A percentile compares a stretch with the other conserved stretches of the same genome.
Evolutionary conservation across 2,888 invertebrate genomes (phyloP).

Genomic region (Archips xylosteana): DNA sequence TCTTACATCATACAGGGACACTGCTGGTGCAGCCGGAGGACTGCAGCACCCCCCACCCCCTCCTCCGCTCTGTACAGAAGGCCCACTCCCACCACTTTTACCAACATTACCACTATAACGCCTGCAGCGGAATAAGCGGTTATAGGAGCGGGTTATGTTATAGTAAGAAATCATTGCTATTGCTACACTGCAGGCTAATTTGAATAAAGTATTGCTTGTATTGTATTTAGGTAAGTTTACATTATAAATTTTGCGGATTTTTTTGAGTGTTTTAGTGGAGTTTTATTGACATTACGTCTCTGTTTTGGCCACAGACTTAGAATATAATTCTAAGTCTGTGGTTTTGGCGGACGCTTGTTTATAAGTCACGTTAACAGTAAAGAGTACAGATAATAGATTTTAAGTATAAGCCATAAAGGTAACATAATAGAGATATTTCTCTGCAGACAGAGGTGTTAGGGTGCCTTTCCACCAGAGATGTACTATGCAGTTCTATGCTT

Average conservation of each 20-base stretch:
- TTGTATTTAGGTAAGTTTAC: not conserved
- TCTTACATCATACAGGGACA: not conserved
- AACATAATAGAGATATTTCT: too few relatives aligned
- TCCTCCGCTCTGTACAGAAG: not conserved
- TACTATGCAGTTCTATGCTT: too few relatives aligned
- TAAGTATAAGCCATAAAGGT: too few relatives aligned
- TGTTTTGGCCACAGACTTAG: not conserved
- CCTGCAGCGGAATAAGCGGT: not conserved
- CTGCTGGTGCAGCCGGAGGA: not conserved
- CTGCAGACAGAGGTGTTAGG: too few relatives aligned
- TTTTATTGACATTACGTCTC: not conserved
- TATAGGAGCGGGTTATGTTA: not conserved
- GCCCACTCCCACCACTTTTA: not conserved
- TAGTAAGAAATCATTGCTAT: not conserved
- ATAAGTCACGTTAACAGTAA: too few relatives aligned
- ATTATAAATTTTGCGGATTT: not conserved
- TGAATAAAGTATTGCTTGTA: not conserved
- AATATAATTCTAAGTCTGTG: too few relatives aligned
- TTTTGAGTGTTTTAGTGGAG: not conserved
- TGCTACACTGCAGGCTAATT: not conserved
- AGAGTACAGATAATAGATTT: too few relatives aligned
- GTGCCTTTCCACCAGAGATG: too few relatives aligned
- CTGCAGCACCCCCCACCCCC: not conserved
- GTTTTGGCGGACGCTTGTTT: too few relatives aligned
- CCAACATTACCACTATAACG: not conserved